Percentiles rank a stretch among this genome's conserved stretches.
Conservation (phyloP, 2,113 vertebrate species). For the Grammomys dolichurus region DNA sequence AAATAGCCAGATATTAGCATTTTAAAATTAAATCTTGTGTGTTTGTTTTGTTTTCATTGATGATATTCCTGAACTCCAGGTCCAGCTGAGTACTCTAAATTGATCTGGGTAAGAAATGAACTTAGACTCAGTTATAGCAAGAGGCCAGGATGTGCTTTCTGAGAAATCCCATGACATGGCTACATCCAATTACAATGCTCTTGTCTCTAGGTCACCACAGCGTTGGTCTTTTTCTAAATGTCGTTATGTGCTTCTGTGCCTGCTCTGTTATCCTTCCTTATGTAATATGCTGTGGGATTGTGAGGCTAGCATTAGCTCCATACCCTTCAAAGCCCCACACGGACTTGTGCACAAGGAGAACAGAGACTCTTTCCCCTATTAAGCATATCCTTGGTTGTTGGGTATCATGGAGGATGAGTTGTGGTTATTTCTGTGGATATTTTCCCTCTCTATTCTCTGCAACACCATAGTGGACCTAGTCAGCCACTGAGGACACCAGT, state of each 20-base stretch:
- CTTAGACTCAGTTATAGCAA: conserved; percentile 54
- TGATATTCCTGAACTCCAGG: conserved; percentile 31
- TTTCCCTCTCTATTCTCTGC: not conserved
- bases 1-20: conserved; percentile 28
- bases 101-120: conserved; percentile 66
- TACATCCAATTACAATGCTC: conserved; percentile 36
- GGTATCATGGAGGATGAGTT: not conserved
- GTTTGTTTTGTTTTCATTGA: not conserved
- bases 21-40: conserved; percentile 48
- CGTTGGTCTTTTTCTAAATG: conserved; percentile 26
- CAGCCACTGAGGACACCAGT: not conserved
- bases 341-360: not conserved
- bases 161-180: conserved; percentile 49
- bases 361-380: not conserved
- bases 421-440: not conserved
- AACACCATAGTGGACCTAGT: too few relatives aligned
- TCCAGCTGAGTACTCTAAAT: conserved; percentile 53
- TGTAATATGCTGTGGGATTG: conserved; percentile 16
- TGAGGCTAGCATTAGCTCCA: conserved; percentile 49
- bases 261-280: conserved; percentile 32
- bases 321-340: conserved; percentile 44
- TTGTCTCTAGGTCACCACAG: conserved; percentile 53
- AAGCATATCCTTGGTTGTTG: not conserved
- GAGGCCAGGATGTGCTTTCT: conserved; percentile 46
- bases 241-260: not conserved